Evolutionary conservation across 2,797 vertebrate species (phyloP), one percentile per base, ranked within the genome.

Genomic region (Limosa lapponica): DNA sequence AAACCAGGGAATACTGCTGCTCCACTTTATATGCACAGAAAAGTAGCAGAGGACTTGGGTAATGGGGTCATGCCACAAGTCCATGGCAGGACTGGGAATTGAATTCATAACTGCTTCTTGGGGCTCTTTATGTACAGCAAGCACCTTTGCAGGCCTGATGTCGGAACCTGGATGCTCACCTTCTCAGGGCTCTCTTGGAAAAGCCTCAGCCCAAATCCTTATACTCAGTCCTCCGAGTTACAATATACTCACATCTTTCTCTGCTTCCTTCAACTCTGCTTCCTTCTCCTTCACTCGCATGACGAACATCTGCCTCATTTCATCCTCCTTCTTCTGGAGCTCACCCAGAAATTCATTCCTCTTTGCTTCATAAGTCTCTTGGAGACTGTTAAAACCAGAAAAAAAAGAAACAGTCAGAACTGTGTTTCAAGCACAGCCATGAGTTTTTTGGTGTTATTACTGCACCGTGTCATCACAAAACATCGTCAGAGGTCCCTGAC

Each of bases 251-350:
- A 98, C 98, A 82, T 98, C 98, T 82, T 98, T 98, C 95, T 98
- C 98, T 4, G 98, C 98, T 90, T 98, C 98, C 92, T 98, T 98
- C 70, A 98, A 52, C 82, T 98, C 98, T 16, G 98, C 97, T 92
- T 98, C 98, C 93, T 98, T 98, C 90, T 98, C 98, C 80, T 98
- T 98, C 73, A 98, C 98, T 64, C 98, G 97, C 98, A 98, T 98
- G 70, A 98, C 98, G 13, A 98, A 98, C 98, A 98, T 98, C 78
- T 98, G 98, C 72, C 98, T 98, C 98, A 98, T 98, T 73, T 98
- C 98, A 4, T 98, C 98, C 85, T 98, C 98, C 84, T 98, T 98
- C 93, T 98, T 98, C 97, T 98, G 98, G 37, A 98, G 97, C 7
- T 98, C 98, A 1, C 98, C 98, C 95, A 98, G 95, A 91, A 98